Evolutionary conservation across 2,888 invertebrate genomes (phyloP).

Genomic region (Acleris emargana): DNA sequence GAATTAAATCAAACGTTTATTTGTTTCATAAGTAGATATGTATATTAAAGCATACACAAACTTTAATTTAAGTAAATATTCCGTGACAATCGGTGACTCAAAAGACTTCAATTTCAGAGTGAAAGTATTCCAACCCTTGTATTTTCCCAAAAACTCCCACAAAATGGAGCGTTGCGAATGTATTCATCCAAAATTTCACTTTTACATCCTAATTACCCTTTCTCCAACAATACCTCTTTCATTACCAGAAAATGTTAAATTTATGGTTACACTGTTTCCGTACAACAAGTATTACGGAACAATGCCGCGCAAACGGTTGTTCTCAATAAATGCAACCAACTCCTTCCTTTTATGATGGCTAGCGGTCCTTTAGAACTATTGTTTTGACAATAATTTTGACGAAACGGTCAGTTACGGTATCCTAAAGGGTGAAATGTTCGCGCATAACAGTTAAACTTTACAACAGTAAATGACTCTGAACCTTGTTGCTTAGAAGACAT

Average conservation of each 20-base stretch:
- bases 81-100: too few relatives aligned
- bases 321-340: constrained; percentile 78
- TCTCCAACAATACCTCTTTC: constrained; percentile 63
- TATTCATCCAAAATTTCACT: constrained; percentile 72
- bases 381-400: constrained; percentile 57
- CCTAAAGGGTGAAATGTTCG: constrained; percentile 68
- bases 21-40: too few relatives aligned
- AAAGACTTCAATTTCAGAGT: constrained; percentile 45
- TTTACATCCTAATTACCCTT: constrained; percentile 79
- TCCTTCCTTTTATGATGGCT: constrained; percentile 55
- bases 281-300: constrained; percentile 56
- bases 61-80: too few relatives aligned
- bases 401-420: constrained; percentile 71
- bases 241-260: constrained; percentile 56
- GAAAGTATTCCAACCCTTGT: constrained; percentile 66
- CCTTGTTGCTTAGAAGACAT: constrained; percentile 29
- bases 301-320: constrained; percentile 57
- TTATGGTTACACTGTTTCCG: constrained; percentile 67
- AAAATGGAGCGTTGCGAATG: constrained; percentile 67
- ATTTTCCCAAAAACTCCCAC: constrained; percentile 50
- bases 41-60: too few relatives aligned
- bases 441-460: constrained; percentile 26
- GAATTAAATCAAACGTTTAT: too few relatives aligned
- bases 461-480: constrained; percentile 32
- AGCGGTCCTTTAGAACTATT: constrained; percentile 69